phyloP scores from a whole-genome alignment of 2,113 vertebrate genomes.

The Gallinago jamesoni region DNA sequence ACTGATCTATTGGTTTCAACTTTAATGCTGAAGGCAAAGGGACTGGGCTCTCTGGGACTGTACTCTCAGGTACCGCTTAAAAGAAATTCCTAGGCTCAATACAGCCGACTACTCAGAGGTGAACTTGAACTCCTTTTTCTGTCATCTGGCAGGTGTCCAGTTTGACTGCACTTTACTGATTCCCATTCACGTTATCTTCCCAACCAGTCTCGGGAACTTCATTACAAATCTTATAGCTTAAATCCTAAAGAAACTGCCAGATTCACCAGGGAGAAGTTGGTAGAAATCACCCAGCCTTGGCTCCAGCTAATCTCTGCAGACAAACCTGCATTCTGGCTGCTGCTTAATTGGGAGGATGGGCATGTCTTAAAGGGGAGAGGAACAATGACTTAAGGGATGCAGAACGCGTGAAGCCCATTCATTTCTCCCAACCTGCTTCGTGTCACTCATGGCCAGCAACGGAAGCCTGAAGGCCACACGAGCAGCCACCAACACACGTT shows the following conservation, averaged over 20 bases:
- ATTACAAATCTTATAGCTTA: not conserved
- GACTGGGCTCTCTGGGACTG: not conserved
- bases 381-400: not conserved
- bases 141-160: not conserved
- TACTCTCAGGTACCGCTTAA: not conserved
- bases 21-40: not conserved
- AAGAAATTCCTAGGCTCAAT: not conserved
- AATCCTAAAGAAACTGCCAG: not conserved
- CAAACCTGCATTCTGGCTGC: not conserved
- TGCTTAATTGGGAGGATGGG: not conserved
- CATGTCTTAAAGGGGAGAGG: not conserved
- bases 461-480: rapidly evolving
- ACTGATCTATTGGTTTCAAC: not conserved
- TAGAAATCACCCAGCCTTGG: not conserved
- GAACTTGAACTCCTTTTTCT: not conserved
- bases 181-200: not conserved
- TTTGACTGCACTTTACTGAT: not conserved
- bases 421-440: not conserved
- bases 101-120: not conserved
- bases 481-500: not conserved
- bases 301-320: not conserved
- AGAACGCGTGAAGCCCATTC: not conserved
- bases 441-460: not conserved
- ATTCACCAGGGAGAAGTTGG: not conserved
- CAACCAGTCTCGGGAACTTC: not conserved